Conservation (phyloP, 2,888 invertebrate genomes). For the Campoplex nolae region DNA sequence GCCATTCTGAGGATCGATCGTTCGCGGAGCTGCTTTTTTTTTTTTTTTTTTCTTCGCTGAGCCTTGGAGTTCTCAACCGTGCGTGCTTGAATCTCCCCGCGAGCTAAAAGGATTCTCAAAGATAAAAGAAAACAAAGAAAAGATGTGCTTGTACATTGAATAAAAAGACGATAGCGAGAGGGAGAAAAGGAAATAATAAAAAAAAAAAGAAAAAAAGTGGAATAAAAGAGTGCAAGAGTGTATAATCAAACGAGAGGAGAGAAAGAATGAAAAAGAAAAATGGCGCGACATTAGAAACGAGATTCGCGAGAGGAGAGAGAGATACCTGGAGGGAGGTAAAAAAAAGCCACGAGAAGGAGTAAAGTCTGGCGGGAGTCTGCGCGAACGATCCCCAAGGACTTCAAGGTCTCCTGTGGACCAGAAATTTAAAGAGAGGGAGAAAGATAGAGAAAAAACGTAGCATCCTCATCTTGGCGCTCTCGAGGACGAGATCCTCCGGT, state of each 20-base stretch:
- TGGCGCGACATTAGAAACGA: constrained; percentile 14
- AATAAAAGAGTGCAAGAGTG: constrained; percentile 44
- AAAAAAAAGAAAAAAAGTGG: constrained; percentile 2
- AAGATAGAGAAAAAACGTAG: constrained; percentile 12
- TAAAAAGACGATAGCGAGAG: constrained; percentile 34
- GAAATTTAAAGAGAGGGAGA: constrained; percentile 6
- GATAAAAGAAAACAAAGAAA: constrained; percentile 40
- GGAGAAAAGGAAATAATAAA: background rate
- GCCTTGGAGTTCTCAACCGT: constrained; percentile 4
- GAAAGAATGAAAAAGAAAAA: constrained; percentile 28
- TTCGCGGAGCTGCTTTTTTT: constrained; percentile 39
- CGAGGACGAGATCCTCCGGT: constrained; percentile 58
- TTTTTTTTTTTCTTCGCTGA: constrained; percentile 2
- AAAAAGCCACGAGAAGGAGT: constrained; percentile 32
- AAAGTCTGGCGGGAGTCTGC: constrained; percentile 61
- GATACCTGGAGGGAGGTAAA: background rate
- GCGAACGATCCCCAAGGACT: constrained; percentile 61
- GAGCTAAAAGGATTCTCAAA: constrained; percentile 23
- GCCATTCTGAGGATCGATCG: constrained; percentile 33
- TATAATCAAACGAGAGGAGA: constrained; percentile 35
- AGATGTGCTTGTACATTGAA: constrained; percentile 24
- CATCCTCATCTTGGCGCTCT: constrained; percentile 38
- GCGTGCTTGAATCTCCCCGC: constrained; percentile 8
- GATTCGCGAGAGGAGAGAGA: constrained; percentile 24
- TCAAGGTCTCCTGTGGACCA: constrained; percentile 54